phyloP scores from a whole-genome alignment of 2,797 vertebrate genomes.

The Manis pentadactyla region DNA sequence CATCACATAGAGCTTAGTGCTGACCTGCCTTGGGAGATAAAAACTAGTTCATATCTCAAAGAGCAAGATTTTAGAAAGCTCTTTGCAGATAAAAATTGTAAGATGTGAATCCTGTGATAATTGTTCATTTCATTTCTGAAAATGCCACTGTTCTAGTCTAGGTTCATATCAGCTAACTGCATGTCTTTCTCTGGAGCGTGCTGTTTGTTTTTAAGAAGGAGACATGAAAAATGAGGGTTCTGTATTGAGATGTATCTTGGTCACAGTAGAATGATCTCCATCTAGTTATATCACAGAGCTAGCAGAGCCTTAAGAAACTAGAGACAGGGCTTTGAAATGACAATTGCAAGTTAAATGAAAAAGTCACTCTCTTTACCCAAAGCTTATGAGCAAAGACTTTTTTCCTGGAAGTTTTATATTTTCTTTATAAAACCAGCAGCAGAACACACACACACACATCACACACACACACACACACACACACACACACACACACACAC shows the following conservation, averaged over 20 bases:
- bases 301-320: slow-evolving; percentile 65
- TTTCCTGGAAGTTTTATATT: slow-evolving; percentile 46
- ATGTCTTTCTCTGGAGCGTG: slow-evolving; percentile 37
- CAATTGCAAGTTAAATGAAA: slow-evolving; percentile 62
- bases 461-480: no score
- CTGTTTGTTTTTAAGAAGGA: slow-evolving; percentile 61
- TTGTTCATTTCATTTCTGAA: slow-evolving; percentile 61
- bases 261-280: slow-evolving; percentile 67
- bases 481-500: neutral
- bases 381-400: slow-evolving; percentile 51
- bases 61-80: neutral
- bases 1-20: neutral
- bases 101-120: slow-evolving; percentile 41
- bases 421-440: neutral
- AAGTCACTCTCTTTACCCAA: slow-evolving; percentile 45
- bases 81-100: slow-evolving; percentile 59
- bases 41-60: neutral
- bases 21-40: slow-evolving; percentile 49
- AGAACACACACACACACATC: neutral
- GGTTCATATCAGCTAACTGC: slow-evolving; percentile 26
- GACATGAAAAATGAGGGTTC: slow-evolving; percentile 69
- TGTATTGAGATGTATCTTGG: slow-evolving; percentile 69
- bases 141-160: slow-evolving; percentile 37
- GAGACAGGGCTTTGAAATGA: slow-evolving; percentile 55
- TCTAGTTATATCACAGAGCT: slow-evolving; percentile 71